phyloP scores from a whole-genome alignment of 2,888 invertebrate genomes.

The Ennomos erosarius region DNA sequence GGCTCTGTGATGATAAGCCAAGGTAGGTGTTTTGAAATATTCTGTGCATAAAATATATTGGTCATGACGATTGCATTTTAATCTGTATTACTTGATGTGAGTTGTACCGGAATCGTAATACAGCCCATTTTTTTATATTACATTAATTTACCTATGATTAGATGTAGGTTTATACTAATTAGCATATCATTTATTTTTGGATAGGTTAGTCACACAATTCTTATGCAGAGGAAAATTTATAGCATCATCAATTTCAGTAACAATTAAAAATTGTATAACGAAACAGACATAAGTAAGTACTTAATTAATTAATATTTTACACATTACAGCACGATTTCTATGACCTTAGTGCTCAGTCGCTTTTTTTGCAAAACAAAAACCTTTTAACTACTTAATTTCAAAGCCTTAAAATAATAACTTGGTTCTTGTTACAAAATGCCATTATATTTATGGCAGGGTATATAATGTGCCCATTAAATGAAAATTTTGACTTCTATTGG shows the following conservation, averaged over 20 bases:
- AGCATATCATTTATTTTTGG: too few species aligned
- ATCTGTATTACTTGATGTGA: neutral
- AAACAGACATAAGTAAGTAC: too few species aligned
- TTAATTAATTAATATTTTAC: neutral
- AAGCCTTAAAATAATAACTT: neutral
- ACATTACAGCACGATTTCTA: conserved; percentile 8
- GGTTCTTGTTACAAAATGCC: conserved; percentile 2
- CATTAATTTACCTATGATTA: neutral
- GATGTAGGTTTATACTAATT: too few species aligned
- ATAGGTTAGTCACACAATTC: too few species aligned
- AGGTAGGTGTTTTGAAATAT: conserved; percentile 16
- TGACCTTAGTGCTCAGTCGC: conserved; percentile 16
- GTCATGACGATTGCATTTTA: conserved; percentile 6
- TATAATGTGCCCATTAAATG: conserved; percentile 11
- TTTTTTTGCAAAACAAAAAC: conserved; percentile 8
- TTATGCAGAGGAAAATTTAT: too few species aligned
- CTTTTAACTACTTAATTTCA: too few species aligned
- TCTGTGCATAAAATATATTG: conserved; percentile 5
- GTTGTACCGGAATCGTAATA: neutral
- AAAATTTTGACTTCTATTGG: conserved; percentile 24
- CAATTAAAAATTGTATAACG: too few species aligned
- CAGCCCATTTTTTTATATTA: conserved; percentile 1
- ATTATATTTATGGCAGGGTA: conserved; percentile 14
- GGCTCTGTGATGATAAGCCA: conserved; percentile 5
- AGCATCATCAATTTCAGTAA: too few species aligned